These are phyloP conservation scores for Ceyx erithaca DNA, from an alignment of 2,797 vertebrate genomes.

Conservation along the genomic window DNA sequence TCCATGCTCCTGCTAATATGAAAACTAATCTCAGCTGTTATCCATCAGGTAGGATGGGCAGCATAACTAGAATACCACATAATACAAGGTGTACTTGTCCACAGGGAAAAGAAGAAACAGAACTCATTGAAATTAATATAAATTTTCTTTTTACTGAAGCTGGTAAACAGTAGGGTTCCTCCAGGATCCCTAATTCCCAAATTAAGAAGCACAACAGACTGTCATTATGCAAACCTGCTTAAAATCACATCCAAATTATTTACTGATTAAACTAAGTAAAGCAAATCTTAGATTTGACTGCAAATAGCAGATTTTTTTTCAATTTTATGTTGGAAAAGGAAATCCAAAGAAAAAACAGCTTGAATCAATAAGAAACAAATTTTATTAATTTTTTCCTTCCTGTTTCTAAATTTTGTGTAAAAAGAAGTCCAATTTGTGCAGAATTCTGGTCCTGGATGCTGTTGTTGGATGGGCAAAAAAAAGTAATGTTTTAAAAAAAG, in stretches of 20 bases:
- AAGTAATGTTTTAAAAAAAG: accelerated
- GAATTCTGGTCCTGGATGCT: neutral
- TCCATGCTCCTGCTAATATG: neutral
- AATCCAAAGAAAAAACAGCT: neutral
- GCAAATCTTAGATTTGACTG: neutral
- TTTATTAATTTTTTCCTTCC: neutral
- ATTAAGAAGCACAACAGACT: constrained; percentile 12
- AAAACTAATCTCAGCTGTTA: neutral
- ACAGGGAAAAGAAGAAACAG: neutral
- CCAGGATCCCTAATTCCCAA: constrained; percentile 41
- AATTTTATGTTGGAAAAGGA: neutral
- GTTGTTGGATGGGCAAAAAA: neutral
- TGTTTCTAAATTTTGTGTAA: neutral
- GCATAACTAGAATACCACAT: neutral
- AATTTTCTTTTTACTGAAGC: neutral
- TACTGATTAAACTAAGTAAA: neutral
- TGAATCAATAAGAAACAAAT: neutral
- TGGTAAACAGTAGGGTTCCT: constrained; percentile 37
- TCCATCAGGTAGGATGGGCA: neutral
- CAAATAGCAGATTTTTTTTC: constrained; percentile 16
- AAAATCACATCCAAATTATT: constrained; percentile 5
- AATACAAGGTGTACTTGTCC: neutral
- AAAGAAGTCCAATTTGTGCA: neutral
- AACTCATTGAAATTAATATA: neutral
- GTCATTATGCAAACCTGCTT: constrained; percentile 19